phyloP scores from a whole-genome alignment of 2,888 invertebrate species.

The Lasioglossum villosulum region DNA sequence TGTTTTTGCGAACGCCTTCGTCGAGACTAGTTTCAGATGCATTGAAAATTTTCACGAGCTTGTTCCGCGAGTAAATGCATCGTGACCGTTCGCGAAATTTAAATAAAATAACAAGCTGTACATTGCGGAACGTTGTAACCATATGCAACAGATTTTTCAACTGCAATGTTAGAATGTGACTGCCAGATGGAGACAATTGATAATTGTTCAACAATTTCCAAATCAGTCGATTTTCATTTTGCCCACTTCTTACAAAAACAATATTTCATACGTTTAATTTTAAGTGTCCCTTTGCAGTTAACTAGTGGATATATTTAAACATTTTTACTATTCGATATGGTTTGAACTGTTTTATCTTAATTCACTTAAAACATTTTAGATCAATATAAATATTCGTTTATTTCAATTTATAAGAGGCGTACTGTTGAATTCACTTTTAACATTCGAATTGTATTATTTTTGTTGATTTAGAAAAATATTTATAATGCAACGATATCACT shows the following conservation, averaged over 20 bases:
- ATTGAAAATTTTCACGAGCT: conserved; percentile 59
- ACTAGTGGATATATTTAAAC: too few relatives aligned
- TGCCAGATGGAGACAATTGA: neutral
- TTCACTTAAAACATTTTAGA: too few relatives aligned
- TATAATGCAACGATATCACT: neutral
- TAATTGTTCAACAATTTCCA: too few relatives aligned
- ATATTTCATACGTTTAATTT: neutral
- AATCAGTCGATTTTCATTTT: too few relatives aligned
- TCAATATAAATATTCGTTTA: too few relatives aligned
- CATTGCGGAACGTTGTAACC: neutral
- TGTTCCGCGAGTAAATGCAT: conserved; percentile 49
- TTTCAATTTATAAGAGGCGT: too few relatives aligned
- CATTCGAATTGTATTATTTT: neutral
- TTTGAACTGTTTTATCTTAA: too few relatives aligned
- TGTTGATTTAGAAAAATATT: neutral
- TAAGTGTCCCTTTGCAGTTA: too few relatives aligned
- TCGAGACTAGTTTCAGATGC: conserved; percentile 49
- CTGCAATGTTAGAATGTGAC: neutral
- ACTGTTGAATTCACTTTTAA: neutral
- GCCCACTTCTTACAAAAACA: neutral
- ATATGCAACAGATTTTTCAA: neutral
- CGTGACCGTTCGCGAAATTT: neutral
- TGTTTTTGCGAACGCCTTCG: conserved; percentile 40
- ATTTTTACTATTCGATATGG: too few relatives aligned
- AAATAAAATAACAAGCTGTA: neutral